Evolutionary conservation across 2,888 invertebrate genomes (phyloP).

Genomic region (Lasiommata megera): DNA sequence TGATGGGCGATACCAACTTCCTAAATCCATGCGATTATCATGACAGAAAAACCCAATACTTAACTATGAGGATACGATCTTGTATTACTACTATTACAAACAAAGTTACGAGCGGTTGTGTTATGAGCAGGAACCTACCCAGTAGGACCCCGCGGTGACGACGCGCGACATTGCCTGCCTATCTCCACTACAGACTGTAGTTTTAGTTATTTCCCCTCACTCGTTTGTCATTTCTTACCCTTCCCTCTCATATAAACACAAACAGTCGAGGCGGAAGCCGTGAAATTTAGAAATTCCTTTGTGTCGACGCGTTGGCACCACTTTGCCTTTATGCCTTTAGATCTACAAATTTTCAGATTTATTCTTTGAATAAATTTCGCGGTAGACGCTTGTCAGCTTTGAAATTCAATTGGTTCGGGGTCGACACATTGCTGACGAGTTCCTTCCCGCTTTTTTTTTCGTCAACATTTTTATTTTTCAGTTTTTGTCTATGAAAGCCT

Average conservation of each 20-base stretch:
- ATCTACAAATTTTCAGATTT: constrained; percentile 82
- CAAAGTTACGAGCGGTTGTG: neutral
- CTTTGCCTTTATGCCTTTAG: constrained; percentile 75
- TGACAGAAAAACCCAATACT: too few species aligned
- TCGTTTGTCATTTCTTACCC: constrained; percentile 76
- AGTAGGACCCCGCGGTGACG: constrained; percentile 37
- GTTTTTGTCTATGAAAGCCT: constrained; percentile 45
- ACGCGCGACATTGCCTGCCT: constrained; percentile 45
- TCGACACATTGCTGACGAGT: constrained; percentile 77
- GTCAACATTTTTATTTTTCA: constrained; percentile 52
- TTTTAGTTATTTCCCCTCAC: constrained; percentile 42
- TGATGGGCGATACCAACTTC: too few species aligned
- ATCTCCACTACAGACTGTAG: constrained; percentile 35
- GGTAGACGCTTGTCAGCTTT: constrained; percentile 77
- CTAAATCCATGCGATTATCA: too few species aligned
- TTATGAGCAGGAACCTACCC: neutral
- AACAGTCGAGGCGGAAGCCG: constrained; percentile 77
- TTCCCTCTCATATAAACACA: constrained; percentile 74
- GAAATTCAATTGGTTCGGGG: constrained; percentile 79
- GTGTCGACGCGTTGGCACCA: constrained; percentile 75
- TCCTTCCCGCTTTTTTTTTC: constrained; percentile 59
- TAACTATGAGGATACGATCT: too few species aligned
- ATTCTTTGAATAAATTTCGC: constrained; percentile 81
- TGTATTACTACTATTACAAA: too few species aligned
- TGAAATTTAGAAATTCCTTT: constrained; percentile 81